Evolutionary conservation across 2,113 vertebrate genomes (phyloP).

Genomic region (Sakesphorus luctuosus): DNA sequence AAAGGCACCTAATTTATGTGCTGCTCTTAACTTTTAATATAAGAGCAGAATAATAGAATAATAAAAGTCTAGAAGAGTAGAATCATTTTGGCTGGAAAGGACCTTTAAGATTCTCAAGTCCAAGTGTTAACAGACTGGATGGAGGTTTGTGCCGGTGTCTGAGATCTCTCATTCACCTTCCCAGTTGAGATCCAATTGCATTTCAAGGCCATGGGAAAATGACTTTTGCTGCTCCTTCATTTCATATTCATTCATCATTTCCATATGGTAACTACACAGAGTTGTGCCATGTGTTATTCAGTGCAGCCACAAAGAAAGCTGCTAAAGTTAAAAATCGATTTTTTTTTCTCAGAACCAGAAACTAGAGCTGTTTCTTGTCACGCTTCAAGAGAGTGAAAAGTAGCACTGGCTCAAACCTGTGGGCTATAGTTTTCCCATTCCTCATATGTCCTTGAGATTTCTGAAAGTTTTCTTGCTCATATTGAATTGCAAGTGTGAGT

Average conservation of each 20-base stretch:
- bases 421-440: not conserved
- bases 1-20: constrained; percentile 41
- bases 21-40: constrained; percentile 24
- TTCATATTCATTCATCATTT: constrained; percentile 11
- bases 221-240: not conserved
- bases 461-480: not conserved
- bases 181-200: not conserved
- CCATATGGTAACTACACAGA: not conserved
- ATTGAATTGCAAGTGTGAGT: not conserved
- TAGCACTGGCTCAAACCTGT: not conserved
- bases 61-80: fast-evolving
- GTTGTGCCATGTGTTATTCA: constrained; percentile 11
- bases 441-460: not conserved
- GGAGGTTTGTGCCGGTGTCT: not conserved
- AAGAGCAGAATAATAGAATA: not conserved
- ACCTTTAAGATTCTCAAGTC: fast-evolving
- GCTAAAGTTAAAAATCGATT: not conserved
- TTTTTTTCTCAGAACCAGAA: constrained; percentile 30
- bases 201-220: not conserved
- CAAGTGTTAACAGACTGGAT: fast-evolving
- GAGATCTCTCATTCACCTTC: not conserved
- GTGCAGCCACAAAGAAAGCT: constrained; percentile 15
- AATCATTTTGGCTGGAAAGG: not conserved
- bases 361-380: constrained; percentile 63
- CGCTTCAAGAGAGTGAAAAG: constrained; percentile 61